Conservation (phyloP, 1,140 invertebrate species). For the Prorops nasuta region DNA sequence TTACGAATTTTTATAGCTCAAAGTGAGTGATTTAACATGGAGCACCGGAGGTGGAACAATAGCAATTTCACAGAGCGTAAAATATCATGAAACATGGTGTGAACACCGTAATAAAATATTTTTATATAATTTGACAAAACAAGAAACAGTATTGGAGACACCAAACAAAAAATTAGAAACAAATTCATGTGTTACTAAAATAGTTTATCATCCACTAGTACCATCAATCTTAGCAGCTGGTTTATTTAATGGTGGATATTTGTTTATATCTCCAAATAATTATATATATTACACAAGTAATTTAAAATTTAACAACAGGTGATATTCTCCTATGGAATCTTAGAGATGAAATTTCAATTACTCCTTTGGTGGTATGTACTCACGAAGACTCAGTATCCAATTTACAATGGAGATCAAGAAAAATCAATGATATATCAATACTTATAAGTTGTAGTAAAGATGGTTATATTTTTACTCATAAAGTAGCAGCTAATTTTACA, state of each 20-base stretch:
- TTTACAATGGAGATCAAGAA: conserved; percentile 43
- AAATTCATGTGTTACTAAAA: conserved; percentile 44
- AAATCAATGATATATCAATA: conserved; percentile 36
- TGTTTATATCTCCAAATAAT: conserved; percentile 1
- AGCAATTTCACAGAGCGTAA: conserved; percentile 38
- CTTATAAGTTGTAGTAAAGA: conserved; percentile 45
- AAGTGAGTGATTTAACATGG: conserved; percentile 49
- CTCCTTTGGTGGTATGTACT: conserved; percentile 38
- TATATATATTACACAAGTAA: conserved; percentile 1
- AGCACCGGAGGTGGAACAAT: conserved; percentile 50
- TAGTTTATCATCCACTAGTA: conserved; percentile 50
- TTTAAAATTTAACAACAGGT: conserved; percentile 26
- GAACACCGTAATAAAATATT: conserved; percentile 47
- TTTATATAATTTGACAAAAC: conserved; percentile 44
- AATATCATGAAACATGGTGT: conserved; percentile 50
- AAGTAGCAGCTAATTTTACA: conserved; percentile 43
- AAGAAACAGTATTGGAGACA: conserved; percentile 34
- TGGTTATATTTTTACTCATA: conserved; percentile 47
- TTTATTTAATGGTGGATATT: conserved; percentile 45
- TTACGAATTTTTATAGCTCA: conserved; percentile 35
- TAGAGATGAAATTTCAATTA: conserved; percentile 39
- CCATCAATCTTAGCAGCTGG: conserved; percentile 52
- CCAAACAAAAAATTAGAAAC: conserved; percentile 42
- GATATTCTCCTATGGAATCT: conserved; percentile 55
- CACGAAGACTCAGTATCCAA: conserved; percentile 46